Percentiles rank a stretch among this genome's conserved stretches.
These are phyloP conservation scores for Suricata suricatta DNA, from an alignment of 2,113 vertebrate genomes.

Conservation along the genomic window DNA sequence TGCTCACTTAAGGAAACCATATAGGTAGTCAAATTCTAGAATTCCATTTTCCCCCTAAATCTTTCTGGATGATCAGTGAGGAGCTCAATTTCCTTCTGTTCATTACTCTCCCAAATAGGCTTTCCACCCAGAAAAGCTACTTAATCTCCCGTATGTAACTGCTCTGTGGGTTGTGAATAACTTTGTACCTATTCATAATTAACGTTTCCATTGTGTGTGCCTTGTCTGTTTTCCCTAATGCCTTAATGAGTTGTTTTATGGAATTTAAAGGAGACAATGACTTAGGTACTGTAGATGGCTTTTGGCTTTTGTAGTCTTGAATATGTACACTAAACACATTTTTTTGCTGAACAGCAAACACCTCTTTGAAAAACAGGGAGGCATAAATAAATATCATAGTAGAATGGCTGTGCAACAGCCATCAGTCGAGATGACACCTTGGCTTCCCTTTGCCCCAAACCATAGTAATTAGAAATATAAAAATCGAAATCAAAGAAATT, in stretches of 20 bases:
- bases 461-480: not conserved
- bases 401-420: not conserved
- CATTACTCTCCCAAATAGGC: not conserved
- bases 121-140: not conserved
- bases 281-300: not conserved
- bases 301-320: not conserved
- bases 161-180: not conserved
- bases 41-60: not conserved
- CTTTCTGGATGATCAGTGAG: not conserved
- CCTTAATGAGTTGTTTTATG: not conserved
- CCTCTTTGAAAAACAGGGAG: not conserved
- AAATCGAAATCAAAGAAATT: not conserved
- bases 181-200: not conserved
- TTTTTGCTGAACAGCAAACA: not conserved
- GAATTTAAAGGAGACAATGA: not conserved
- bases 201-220: not conserved
- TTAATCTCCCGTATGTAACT: not conserved
- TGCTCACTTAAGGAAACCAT: not conserved
- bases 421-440: not conserved
- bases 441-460: not conserved
- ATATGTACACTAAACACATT: not conserved
- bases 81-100: not conserved
- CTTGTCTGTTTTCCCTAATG: not conserved
- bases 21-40: not conserved
- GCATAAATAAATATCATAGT: not conserved